These are phyloP conservation scores for Miniopterus natalensis DNA, from an alignment of 2,113 vertebrate genomes.

Conservation along the genomic window DNA sequence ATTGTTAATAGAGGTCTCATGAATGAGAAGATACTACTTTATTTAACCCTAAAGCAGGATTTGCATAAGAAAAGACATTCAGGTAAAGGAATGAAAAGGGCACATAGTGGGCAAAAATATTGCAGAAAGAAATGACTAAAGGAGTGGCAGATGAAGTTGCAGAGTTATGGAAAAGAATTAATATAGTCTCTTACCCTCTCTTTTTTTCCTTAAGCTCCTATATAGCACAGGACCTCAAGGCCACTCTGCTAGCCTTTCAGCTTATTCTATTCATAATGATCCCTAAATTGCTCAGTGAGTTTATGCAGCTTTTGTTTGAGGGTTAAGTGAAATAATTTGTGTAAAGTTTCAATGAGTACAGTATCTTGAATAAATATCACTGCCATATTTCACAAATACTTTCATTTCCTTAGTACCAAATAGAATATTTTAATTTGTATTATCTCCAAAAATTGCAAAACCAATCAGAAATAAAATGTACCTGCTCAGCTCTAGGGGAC, in stretches of 20 bases:
- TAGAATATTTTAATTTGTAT: constrained; percentile 29
- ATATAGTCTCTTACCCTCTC: background rate
- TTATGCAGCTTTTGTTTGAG: background rate
- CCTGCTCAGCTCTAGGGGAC: background rate
- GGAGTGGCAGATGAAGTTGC: background rate
- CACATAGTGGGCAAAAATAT: background rate
- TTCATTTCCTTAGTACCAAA: background rate
- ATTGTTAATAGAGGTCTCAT: background rate
- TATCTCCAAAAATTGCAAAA: constrained; percentile 42
- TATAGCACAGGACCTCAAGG: background rate
- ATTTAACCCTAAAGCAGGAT: background rate
- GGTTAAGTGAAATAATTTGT: background rate
- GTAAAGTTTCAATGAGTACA: background rate
- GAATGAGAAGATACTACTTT: background rate
- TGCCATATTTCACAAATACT: background rate
- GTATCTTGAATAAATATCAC: background rate
- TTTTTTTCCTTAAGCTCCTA: background rate
- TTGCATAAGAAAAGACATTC: background rate
- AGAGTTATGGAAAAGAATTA: background rate
- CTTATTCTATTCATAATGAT: background rate
- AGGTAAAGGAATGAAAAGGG: background rate
- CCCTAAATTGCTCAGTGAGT: background rate
- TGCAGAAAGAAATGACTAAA: background rate
- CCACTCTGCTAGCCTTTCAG: rapidly evolving
- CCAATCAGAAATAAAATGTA: background rate